These are phyloP conservation scores for Macaca nemestrina DNA, from an alignment of 2,113 vertebrate genomes.

Conservation along the genomic window DNA sequence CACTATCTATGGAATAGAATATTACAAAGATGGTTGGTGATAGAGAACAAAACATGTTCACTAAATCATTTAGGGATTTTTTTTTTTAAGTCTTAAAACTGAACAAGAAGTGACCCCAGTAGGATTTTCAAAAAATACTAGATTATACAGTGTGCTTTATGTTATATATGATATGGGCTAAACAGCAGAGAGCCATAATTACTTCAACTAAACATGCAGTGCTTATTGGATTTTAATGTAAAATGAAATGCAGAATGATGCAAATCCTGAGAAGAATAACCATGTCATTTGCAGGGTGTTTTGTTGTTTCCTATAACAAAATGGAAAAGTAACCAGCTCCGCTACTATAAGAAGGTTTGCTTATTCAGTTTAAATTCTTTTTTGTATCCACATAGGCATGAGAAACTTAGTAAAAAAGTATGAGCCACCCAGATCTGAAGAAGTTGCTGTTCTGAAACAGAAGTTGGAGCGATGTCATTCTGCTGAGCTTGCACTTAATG, in stretches of 20 bases:
- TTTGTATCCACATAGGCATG: slow-evolving; percentile 84
- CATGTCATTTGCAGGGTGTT: not conserved
- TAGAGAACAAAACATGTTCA: not conserved
- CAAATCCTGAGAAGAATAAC: not conserved
- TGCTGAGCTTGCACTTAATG: slow-evolving; percentile 84
- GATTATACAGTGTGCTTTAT: not conserved
- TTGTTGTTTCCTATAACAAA: not conserved
- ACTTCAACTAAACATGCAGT: not conserved
- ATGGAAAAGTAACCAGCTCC: not conserved
- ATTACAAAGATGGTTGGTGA: not conserved
- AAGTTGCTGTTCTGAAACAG: slow-evolving; percentile 90
- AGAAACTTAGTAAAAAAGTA: slow-evolving; percentile 94
- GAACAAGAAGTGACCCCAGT: not conserved
- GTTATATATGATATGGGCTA: too few relatives aligned
- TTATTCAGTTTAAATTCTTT: slow-evolving; percentile 15
- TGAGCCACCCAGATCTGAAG: slow-evolving; percentile 90
- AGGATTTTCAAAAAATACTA: not conserved
- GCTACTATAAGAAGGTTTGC: not conserved
- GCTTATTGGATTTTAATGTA: not conserved
- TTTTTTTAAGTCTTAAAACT: not conserved
- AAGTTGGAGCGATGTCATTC: slow-evolving; percentile 94
- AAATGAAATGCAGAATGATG: not conserved
- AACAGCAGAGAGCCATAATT: not conserved
- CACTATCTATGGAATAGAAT: not conserved
- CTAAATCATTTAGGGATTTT: not conserved